A percentile compares a stretch with the other conserved stretches of the same genome.
Evolutionary conservation across 1,140 invertebrate genomes (phyloP).

Genomic region (Cotesia chilonis): DNA sequence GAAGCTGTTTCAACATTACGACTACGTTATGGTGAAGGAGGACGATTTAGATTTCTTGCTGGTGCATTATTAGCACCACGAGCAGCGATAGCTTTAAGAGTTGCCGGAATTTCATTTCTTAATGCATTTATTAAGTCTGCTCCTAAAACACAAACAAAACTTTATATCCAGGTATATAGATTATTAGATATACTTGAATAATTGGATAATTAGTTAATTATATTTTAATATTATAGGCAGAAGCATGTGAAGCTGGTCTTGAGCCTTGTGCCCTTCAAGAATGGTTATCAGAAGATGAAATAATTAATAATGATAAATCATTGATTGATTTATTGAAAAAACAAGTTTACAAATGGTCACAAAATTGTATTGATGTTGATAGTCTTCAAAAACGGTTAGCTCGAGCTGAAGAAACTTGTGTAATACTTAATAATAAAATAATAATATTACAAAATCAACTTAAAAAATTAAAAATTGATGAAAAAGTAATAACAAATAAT

Average conservation of each 20-base stretch:
- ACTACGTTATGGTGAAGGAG: slow-evolving; percentile 88
- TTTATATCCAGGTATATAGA: slow-evolving; percentile 83
- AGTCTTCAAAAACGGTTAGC: slow-evolving; percentile 54
- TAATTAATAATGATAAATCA: slow-evolving; percentile 50
- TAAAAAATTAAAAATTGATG: slow-evolving; percentile 53
- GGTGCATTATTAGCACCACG: slow-evolving; percentile 81
- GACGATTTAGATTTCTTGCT: slow-evolving; percentile 88
- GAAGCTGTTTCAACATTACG: slow-evolving; percentile 90
- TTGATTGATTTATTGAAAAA: slow-evolving; percentile 53
- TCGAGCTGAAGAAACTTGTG: slow-evolving; percentile 59
- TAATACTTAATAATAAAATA: slow-evolving; percentile 58
- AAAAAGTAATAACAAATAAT: slow-evolving; percentile 48
- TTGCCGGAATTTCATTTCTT: slow-evolving; percentile 85
- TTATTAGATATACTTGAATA: not conserved
- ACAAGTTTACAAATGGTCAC: slow-evolving; percentile 58
- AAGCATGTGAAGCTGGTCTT: slow-evolving; percentile 63
- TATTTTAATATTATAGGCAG: slow-evolving; percentile 49
- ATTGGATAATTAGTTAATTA: not conserved
- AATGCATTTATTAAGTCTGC: slow-evolving; percentile 83
- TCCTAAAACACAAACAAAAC: slow-evolving; percentile 75
- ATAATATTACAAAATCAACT: slow-evolving; percentile 54
- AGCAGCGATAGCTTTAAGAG: slow-evolving; percentile 77
- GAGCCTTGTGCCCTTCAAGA: slow-evolving; percentile 72
- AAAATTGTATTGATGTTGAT: slow-evolving; percentile 62
- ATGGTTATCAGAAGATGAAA: slow-evolving; percentile 72